A percentile compares a stretch with the other conserved stretches of the same genome.
phyloP scores from a whole-genome alignment of 2,888 invertebrate genomes.

The Glyphotaelius pellucidus region DNA sequence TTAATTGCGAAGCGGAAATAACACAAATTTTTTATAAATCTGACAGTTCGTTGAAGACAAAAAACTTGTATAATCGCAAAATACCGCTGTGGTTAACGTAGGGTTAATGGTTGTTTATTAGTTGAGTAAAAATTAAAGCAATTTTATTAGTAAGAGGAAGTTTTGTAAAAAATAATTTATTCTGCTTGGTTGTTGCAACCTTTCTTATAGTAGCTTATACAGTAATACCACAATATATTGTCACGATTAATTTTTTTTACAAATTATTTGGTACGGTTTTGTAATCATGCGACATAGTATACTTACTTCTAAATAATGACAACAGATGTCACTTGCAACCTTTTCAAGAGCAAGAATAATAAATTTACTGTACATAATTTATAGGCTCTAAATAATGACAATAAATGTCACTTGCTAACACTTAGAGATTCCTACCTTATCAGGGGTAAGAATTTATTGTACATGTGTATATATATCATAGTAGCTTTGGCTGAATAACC shows the following conservation, averaged over 20 bases:
- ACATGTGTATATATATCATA: not conserved
- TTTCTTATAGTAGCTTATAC: not conserved
- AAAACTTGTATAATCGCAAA: too few relatives aligned
- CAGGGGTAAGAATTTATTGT: not conserved
- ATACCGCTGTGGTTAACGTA: too few relatives aligned
- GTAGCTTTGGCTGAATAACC: not conserved
- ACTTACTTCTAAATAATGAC: not conserved
- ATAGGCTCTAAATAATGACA: not conserved
- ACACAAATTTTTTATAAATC: too few relatives aligned
- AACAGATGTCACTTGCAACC: not conserved
- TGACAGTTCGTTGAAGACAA: too few relatives aligned
- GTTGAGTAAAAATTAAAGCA: too few relatives aligned
- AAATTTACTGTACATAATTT: not conserved
- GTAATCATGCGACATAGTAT: not conserved
- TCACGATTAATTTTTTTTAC: not conserved
- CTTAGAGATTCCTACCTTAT: not conserved
- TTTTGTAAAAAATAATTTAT: not conserved
- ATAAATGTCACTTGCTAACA: not conserved
- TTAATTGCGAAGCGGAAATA: too few relatives aligned
- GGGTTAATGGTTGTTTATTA: too few relatives aligned
- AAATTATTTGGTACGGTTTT: not conserved
- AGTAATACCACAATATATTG: not conserved
- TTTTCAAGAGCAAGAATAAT: not conserved
- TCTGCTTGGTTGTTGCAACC: not conserved
- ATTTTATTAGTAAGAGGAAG: too few relatives aligned